Conservation (phyloP, 2,797 vertebrate species). For the Mus caroli region DNA sequence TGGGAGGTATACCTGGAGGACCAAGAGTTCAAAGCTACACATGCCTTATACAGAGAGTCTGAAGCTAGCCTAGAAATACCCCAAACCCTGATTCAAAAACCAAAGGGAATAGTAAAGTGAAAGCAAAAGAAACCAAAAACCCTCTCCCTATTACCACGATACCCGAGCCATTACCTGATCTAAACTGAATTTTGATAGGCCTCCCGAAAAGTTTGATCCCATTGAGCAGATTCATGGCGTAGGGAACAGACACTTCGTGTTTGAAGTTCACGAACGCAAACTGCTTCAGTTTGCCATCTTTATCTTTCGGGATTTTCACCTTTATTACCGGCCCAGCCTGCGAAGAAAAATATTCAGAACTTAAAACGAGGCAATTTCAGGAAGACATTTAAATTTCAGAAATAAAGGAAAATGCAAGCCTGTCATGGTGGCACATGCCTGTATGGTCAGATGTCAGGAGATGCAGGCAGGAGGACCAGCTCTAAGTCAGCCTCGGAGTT, state of each 20-base stretch:
- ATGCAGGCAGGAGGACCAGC: neutral
- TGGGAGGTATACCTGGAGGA: neutral
- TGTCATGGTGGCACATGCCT: neutral
- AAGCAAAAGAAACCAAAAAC: conserved; percentile 3
- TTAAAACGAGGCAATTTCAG: conserved; percentile 43
- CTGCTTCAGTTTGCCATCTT: conserved; percentile 94
- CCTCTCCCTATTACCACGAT: neutral
- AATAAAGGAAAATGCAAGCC: neutral
- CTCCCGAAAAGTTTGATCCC: conserved; percentile 93
- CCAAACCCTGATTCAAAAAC: neutral
- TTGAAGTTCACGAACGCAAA: conserved; percentile 98
- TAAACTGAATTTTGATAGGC: conserved; percentile 95
- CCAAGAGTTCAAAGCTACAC: neutral
- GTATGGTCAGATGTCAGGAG: neutral
- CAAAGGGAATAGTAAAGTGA: conserved; percentile 11
- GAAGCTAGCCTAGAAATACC: neutral
- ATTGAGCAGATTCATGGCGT: conserved; percentile 94
- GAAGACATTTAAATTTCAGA: conserved; percentile 31
- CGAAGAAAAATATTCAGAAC: conserved; percentile 70
- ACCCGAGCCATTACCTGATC: conserved; percentile 91
- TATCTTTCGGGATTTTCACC: conserved; percentile 96
- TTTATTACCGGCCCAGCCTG: conserved; percentile 96
- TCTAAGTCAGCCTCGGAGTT: neutral
- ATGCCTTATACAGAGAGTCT: neutral
- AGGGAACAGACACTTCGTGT: conserved; percentile 96